Conservation (phyloP, 1,140 invertebrate genomes). For the Bombus fervidus region DNA sequence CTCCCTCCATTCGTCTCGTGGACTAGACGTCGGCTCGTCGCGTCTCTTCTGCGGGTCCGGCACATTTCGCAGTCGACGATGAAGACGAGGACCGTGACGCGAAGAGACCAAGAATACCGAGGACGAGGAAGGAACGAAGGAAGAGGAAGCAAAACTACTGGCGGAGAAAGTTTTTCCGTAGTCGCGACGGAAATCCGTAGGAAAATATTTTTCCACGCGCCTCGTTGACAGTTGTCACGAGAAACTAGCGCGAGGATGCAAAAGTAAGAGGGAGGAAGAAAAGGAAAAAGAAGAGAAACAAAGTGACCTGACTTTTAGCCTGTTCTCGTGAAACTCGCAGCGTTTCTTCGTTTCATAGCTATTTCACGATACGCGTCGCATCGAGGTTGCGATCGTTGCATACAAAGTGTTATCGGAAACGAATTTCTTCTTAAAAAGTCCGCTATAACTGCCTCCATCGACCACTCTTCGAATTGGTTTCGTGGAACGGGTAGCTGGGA, state of each 20-base stretch:
- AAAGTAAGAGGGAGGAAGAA: background rate
- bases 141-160: constrained; percentile 33
- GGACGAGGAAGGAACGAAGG: background rate
- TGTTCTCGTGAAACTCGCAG: constrained; percentile 1
- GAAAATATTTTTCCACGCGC: constrained; percentile 55
- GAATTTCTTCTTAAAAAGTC: constrained; percentile 41
- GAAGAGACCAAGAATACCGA: background rate
- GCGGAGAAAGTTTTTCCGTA: constrained; percentile 47
- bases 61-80: background rate
- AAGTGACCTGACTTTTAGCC: constrained; percentile 35
- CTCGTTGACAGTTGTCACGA: constrained; percentile 51
- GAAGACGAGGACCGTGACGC: background rate
- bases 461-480: constrained; percentile 4
- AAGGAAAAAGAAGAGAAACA: constrained; percentile 11
- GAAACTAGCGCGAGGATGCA: background rate
- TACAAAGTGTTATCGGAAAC: constrained; percentile 39
- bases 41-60: background rate
- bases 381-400: constrained; percentile 35
- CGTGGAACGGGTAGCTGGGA: background rate
- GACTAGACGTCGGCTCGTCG: background rate
- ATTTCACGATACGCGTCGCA: constrained; percentile 25
- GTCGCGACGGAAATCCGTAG: constrained; percentile 31
- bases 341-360: background rate
- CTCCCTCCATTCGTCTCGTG: too few relatives aligned
- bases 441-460: background rate